Conservation (phyloP, 2,888 invertebrate species). For the Cantharis rustica region DNA sequence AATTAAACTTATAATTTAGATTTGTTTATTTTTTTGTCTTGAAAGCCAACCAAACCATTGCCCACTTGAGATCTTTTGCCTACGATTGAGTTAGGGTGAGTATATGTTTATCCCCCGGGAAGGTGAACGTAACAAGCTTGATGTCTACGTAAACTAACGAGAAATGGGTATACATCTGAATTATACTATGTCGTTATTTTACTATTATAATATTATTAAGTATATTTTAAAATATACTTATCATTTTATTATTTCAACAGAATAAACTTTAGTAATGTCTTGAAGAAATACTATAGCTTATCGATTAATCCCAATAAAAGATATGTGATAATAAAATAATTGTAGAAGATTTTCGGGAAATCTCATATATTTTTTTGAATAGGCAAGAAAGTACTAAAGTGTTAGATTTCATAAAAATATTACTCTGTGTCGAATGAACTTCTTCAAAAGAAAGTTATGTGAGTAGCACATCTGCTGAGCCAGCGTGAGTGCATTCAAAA, state of each 20-base stretch:
- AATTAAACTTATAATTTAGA: too few relatives aligned
- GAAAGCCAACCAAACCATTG: too few relatives aligned
- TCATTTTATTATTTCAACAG: neutral
- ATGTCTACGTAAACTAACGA: too few relatives aligned
- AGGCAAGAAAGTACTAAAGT: constrained; percentile 41
- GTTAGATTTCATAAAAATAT: constrained; percentile 45
- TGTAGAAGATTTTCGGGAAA: neutral
- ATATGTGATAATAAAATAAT: neutral
- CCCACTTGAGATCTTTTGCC: too few relatives aligned
- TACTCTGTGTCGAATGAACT: constrained; percentile 45
- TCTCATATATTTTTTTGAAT: constrained; percentile 2
- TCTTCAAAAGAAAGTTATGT: constrained; percentile 49
- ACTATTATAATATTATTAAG: too few relatives aligned
- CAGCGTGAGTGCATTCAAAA: constrained; percentile 47
- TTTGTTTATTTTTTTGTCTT: too few relatives aligned
- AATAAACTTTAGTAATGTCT: neutral
- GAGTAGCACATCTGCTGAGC: constrained; percentile 47
- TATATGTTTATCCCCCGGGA: too few relatives aligned
- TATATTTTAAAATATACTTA: too few relatives aligned
- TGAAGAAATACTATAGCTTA: neutral
- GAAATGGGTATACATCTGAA: too few relatives aligned
- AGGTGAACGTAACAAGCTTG: too few relatives aligned
- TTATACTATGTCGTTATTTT: too few relatives aligned
- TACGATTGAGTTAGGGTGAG: too few relatives aligned
- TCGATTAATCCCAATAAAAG: neutral